A percentile compares a stretch with the other conserved stretches of the same genome.
These are phyloP conservation scores for Drosophila willistoni DNA, from an alignment of 1,140 invertebrate genomes.

Conservation along the genomic window DNA sequence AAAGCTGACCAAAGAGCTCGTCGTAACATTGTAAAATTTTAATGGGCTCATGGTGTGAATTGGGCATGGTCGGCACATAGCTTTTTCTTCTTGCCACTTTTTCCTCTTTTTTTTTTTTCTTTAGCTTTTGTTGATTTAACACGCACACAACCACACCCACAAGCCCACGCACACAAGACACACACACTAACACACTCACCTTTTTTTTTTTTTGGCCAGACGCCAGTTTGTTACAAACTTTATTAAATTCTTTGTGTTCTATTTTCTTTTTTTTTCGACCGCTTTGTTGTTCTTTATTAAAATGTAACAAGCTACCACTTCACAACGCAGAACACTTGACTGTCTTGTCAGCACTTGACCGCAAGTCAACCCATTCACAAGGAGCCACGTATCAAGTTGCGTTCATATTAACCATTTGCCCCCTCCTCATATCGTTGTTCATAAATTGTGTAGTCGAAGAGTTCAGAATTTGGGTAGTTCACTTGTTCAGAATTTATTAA, in stretches of 20 bases:
- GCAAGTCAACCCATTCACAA: slow-evolving; percentile 34
- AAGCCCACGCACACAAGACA: neutral
- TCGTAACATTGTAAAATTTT: slow-evolving; percentile 63
- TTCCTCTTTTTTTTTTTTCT: neutral
- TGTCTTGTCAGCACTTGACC: slow-evolving; percentile 52
- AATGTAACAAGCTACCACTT: slow-evolving; percentile 35
- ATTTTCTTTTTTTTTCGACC: neutral
- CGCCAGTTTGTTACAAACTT: slow-evolving; percentile 37
- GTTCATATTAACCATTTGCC: slow-evolving; percentile 21
- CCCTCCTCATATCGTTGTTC: neutral
- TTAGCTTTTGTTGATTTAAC: slow-evolving; percentile 19
- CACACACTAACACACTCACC: slow-evolving; percentile 16
- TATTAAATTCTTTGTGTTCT: slow-evolving; percentile 42
- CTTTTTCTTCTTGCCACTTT: neutral
- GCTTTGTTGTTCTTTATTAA: slow-evolving; percentile 41
- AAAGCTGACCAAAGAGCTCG: slow-evolving; percentile 53
- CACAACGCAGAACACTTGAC: slow-evolving; percentile 8
- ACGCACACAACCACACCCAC: neutral
- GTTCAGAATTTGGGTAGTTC: neutral
- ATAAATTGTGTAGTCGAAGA: neutral
- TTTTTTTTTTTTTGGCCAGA: slow-evolving; percentile 27
- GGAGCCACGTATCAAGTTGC: slow-evolving; percentile 28
- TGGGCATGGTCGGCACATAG: slow-evolving; percentile 25
- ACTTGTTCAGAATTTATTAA: neutral
- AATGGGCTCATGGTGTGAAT: slow-evolving; percentile 58